These are phyloP conservation scores for Bursaphelenchus mucronatus DNA, from an alignment of 1,140 invertebrate genomes.

Conservation along the genomic window DNA sequence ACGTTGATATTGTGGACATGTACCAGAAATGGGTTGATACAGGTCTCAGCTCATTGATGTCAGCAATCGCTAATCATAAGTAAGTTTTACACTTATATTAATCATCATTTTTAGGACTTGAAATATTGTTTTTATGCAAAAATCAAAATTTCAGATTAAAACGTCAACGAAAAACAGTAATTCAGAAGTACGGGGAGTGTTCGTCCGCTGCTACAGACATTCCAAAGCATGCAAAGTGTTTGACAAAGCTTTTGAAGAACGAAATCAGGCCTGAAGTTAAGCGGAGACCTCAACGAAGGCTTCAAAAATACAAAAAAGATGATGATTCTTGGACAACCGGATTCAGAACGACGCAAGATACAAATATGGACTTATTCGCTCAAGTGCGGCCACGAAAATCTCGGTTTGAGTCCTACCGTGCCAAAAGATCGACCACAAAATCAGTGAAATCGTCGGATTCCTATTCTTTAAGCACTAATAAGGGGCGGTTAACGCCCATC, in stretches of 20 bases:
- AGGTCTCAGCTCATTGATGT: slow-evolving; percentile 18
- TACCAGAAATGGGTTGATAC: slow-evolving; percentile 27
- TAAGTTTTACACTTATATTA: slow-evolving; percentile 3
- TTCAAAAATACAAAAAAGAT: too few species aligned
- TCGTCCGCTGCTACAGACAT: neutral
- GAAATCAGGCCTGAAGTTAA: neutral
- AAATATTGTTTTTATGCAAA: neutral
- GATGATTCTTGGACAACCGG: too few species aligned
- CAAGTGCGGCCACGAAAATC: neutral
- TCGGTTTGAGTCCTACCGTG: too few species aligned
- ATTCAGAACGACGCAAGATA: too few species aligned
- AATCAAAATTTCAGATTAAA: slow-evolving; percentile 6
- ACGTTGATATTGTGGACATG: slow-evolving; percentile 6
- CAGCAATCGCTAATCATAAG: slow-evolving; percentile 18
- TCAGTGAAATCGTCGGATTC: too few species aligned
- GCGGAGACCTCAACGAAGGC: too few species aligned
- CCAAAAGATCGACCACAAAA: too few species aligned
- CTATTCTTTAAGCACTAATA: neutral
- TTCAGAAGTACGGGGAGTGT: slow-evolving; percentile 7
- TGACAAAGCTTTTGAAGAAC: slow-evolving; percentile 2
- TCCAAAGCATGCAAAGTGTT: slow-evolving; percentile 13
- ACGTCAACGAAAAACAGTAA: neutral
- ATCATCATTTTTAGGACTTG: neutral
- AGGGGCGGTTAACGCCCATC: slow-evolving; percentile 1
- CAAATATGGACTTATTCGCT: neutral